phyloP scores from a whole-genome alignment of 2,888 invertebrate species.

The Sympetrum striolatum region DNA sequence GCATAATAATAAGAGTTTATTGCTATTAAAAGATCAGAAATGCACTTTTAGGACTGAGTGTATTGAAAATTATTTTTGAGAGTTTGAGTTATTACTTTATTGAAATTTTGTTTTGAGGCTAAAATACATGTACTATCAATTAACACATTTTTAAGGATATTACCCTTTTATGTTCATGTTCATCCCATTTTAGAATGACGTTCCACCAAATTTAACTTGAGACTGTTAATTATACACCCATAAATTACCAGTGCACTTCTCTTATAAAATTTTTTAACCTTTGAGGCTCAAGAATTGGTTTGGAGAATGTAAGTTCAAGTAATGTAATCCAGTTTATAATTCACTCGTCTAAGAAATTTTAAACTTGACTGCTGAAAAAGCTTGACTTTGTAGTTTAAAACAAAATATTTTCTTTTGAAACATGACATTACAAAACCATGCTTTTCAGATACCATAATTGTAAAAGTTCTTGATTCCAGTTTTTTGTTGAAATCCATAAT shows the following conservation, averaged over 20 bases:
- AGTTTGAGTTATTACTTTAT: neutral
- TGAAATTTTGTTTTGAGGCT: neutral
- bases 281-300: neutral
- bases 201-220: too few species aligned
- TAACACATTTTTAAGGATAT: neutral
- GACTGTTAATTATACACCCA: neutral
- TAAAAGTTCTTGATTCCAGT: neutral
- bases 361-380: neutral
- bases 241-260: neutral
- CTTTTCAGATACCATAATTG: neutral
- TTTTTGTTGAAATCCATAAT: too few species aligned
- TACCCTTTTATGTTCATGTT: neutral
- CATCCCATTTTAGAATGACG: neutral
- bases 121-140: neutral
- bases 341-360: neutral
- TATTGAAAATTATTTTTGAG: neutral
- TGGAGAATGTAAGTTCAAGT: neutral
- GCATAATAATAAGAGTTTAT: neutral
- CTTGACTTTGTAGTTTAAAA: neutral
- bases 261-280: neutral
- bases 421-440: neutral
- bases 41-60: neutral
- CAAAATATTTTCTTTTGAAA: neutral
- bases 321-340: neutral
- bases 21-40: neutral